Evolutionary conservation across 1,140 invertebrate species (phyloP), one percentile per base, ranked within the genome.

Genomic region (Onthophagus taurus): DNA sequence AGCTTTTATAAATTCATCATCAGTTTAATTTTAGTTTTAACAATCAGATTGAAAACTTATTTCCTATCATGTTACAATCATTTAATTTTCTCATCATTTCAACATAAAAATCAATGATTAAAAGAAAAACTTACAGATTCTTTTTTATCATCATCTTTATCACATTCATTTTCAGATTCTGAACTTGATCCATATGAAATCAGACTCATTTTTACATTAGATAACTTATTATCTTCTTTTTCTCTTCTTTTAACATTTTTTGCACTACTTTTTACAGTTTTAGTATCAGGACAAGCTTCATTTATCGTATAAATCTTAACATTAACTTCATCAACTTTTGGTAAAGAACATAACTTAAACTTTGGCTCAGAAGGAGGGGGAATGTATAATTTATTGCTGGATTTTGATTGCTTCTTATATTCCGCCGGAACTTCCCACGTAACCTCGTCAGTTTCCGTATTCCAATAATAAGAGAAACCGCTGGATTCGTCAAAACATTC

Each of bases 391-490:
- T 46, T 47, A 18, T 48, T 38, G 4, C 12, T 44, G 17, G 16
- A 48, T 42, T 53, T 49, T 18, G 42, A 23, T 54, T 3, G 4
- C 5, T 39, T 39, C 13, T 58, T 51, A 47, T 58, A 66, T 51
- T 77, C 78, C 4, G 64, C 48, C 14, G 82, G 81, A 43, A 77
- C 73, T 44, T 81, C 77, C 81, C 81, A 85, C 7, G 78, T 81
- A 2, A 84, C 81, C 54, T 78, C 73, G 60, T 83, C 81, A 1
- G 78, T 82, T 39, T 72, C 65, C 8, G 69, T 72, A 55, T 84
- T 80, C 82, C 82, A 85, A 57, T 81, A 85, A 58, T 85, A 85
- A 11, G 73, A 70, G 61, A 76, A 83, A 17, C 81, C 78, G 4
- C 76, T 76, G 14, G 64, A 65, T 48, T 81, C 74, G 62, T 84